A percentile compares a stretch with the other conserved stretches of the same genome.
These are phyloP conservation scores for Bos javanicus DNA, from an alignment of 2,113 vertebrate species.

Conservation along the genomic window DNA sequence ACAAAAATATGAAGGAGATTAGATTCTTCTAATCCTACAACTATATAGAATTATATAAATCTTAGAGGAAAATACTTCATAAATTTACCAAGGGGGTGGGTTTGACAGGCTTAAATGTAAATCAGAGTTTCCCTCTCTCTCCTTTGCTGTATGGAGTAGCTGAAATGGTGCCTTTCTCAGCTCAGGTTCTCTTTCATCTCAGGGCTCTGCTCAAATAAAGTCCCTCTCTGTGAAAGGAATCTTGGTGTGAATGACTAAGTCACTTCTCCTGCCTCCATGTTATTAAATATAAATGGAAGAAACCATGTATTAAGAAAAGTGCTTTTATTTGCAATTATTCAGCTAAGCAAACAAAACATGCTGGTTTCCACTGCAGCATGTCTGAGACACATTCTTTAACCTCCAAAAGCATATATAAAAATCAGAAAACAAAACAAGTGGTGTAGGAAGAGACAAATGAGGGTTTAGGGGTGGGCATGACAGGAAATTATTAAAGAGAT, in stretches of 20 bases:
- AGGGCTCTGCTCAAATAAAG: neutral
- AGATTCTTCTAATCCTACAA: neutral
- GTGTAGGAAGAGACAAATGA: neutral
- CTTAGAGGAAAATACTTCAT: neutral
- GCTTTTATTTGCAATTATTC: neutral
- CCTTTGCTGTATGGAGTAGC: neutral
- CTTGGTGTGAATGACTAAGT: neutral
- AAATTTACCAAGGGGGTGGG: neutral
- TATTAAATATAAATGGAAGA: constrained; percentile 3
- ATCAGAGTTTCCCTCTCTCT: neutral
- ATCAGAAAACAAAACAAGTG: neutral
- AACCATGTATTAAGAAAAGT: neutral
- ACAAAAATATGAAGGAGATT: neutral
- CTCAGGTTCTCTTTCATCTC: neutral
- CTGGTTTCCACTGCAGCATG: neutral
- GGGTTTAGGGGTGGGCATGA: neutral
- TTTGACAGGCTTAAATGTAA: neutral
- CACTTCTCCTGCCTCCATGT: neutral
- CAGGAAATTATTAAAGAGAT: neutral
- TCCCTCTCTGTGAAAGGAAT: neutral
- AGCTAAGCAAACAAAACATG: neutral
- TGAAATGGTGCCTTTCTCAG: neutral
- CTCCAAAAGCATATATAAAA: neutral
- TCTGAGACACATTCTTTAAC: neutral
- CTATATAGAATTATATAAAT: neutral